A percentile compares a stretch with the other conserved stretches of the same genome.
Evolutionary conservation across 2,888 invertebrate species (phyloP).

Genomic region (Cantharis nigra): DNA sequence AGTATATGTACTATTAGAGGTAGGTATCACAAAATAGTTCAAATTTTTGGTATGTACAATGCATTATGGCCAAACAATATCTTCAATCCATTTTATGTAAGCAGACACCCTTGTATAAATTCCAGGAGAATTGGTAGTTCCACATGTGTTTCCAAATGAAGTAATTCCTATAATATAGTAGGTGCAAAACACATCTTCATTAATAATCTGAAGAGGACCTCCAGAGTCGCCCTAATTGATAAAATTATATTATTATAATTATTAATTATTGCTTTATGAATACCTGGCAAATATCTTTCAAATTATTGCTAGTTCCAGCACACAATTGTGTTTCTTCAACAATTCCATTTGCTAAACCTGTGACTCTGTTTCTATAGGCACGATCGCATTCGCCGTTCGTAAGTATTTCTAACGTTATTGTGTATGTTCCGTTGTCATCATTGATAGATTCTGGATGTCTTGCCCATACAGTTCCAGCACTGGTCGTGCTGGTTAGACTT

Average conservation of each 20-base stretch:
- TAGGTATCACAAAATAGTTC: no score
- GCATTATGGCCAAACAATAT: conserved; percentile 48
- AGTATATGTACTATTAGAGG: no score
- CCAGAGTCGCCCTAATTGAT: conserved; percentile 61
- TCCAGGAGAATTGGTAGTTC: conserved; percentile 48
- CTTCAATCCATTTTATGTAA: conserved; percentile 57
- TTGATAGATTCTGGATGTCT: conserved; percentile 24
- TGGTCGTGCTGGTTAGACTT: background rate
- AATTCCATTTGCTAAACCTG: conserved; percentile 32
- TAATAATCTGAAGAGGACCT: conserved; percentile 58
- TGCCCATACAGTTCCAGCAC: conserved; percentile 40
- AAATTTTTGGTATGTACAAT: no score
- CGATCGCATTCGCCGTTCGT: conserved; percentile 25
- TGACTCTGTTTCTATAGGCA: conserved; percentile 11
- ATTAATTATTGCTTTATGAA: no score
- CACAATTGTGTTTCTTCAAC: conserved; percentile 38
- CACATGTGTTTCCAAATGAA: conserved; percentile 53
- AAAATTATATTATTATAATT: background rate
- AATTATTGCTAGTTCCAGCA: conserved; percentile 33
- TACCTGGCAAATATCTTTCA: conserved; percentile 41
- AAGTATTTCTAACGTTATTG: conserved; percentile 33
- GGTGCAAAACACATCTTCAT: conserved; percentile 47
- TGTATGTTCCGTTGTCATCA: conserved; percentile 30
- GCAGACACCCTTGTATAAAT: conserved; percentile 55
- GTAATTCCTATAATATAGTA: conserved; percentile 56